Evolutionary conservation across 2,797 vertebrate genomes (phyloP).

Genomic region (Rhinophrynus dorsalis): DNA sequence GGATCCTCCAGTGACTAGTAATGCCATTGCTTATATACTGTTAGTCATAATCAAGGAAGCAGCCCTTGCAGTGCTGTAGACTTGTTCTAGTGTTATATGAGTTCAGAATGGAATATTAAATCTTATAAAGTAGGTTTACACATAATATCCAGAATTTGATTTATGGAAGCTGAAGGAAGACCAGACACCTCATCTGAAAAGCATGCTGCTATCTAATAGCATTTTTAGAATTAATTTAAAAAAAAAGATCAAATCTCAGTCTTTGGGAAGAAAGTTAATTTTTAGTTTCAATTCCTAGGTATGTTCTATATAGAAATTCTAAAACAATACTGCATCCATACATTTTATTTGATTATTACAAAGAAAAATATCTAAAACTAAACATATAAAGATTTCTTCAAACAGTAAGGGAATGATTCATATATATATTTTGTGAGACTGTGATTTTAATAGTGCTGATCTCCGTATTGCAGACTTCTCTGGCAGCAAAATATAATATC

Average conservation of each 20-base stretch:
- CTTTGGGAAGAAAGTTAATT: conserved; percentile 24
- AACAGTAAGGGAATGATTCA: neutral
- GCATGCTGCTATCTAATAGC: conserved; percentile 13
- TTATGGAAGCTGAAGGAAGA: conserved; percentile 13
- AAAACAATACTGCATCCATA: neutral
- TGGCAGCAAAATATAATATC: neutral
- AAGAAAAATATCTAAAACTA: conserved; percentile 8
- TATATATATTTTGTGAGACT: neutral
- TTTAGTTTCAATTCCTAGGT: conserved; percentile 15
- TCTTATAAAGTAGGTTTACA: neutral
- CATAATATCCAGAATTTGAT: neutral
- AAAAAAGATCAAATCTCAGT: conserved; percentile 19
- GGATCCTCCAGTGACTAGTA: too few species aligned
- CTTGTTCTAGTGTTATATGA: too few species aligned
- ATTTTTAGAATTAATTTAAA: conserved; percentile 28
- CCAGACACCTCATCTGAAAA: conserved; percentile 14
- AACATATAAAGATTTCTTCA: neutral
- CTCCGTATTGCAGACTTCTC: neutral
- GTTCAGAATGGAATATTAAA: neutral
- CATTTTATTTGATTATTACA: conserved; percentile 5
- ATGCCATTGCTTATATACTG: too few species aligned
- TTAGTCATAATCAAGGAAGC: too few species aligned
- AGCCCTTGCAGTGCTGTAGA: too few species aligned
- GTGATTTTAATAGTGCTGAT: neutral
- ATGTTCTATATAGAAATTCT: neutral